Conservation (phyloP, 1,140 invertebrate species). For the Antheraea pernyi region DNA sequence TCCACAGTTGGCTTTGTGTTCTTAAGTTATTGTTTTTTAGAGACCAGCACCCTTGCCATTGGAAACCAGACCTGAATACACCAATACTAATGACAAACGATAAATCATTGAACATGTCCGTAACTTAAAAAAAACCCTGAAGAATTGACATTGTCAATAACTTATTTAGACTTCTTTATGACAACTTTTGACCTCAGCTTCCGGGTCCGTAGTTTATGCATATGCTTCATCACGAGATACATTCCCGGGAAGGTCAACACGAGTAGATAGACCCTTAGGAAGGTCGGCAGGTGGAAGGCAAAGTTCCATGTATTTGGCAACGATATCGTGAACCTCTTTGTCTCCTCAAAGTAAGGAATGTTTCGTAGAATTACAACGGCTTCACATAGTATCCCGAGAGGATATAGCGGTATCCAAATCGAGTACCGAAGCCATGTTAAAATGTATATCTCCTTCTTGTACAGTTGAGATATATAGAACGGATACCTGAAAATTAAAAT, state of each 20-base stretch:
- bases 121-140: too few relatives aligned
- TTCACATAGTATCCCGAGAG: slow-evolving; percentile 93
- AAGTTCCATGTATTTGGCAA: slow-evolving; percentile 93
- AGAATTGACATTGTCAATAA: too few relatives aligned
- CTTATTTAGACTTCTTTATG: slow-evolving; percentile 66
- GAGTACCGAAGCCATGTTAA: slow-evolving; percentile 96
- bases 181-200: slow-evolving; percentile 66
- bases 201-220: slow-evolving; percentile 81
- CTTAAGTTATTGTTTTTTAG: too few relatives aligned
- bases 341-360: slow-evolving; percentile 95
- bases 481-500: slow-evolving; percentile 85
- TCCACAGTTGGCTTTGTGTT: too few relatives aligned
- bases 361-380: slow-evolving; percentile 88
- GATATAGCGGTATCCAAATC: slow-evolving; percentile 95
- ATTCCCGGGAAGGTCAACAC: slow-evolving; percentile 87
- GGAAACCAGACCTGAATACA: too few relatives aligned
- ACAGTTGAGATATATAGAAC: slow-evolving; percentile 91
- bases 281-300: slow-evolving; percentile 90
- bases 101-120: too few relatives aligned
- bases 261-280: slow-evolving; percentile 89
- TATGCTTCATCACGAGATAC: slow-evolving; percentile 88
- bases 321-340: slow-evolving; percentile 85
- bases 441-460: slow-evolving; percentile 86
- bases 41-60: too few relatives aligned
- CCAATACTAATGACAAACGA: too few relatives aligned